Percentiles rank a stretch among this genome's conserved stretches.
These are phyloP conservation scores for Paragorgia papillata DNA, from an alignment of 92 coral and sea anemone species.

Conservation along the genomic window DNA sequence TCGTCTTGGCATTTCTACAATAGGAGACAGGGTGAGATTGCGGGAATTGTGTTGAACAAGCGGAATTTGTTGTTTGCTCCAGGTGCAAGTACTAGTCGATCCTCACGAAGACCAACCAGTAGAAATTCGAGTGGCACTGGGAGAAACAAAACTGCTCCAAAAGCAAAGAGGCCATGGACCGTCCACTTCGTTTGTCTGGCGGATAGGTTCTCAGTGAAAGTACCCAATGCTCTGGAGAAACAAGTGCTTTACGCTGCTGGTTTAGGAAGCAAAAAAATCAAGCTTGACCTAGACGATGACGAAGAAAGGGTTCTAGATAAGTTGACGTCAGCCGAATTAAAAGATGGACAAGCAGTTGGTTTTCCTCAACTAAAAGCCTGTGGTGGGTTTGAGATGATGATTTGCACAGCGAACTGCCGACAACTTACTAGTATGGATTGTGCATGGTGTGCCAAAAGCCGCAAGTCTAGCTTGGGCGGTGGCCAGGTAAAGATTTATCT, in stretches of 20 bases:
- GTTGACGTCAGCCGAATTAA: conserved; percentile 35
- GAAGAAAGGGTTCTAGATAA: conserved; percentile 50
- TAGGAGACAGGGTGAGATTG: not conserved
- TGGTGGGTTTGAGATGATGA: conserved; percentile 63
- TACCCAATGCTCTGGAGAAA: conserved; percentile 46
- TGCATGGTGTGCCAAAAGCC: conserved; percentile 55
- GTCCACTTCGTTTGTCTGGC: conserved; percentile 57
- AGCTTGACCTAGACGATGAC: conserved; percentile 51
- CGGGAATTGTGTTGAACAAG: conserved; percentile 1
- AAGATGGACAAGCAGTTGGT: conserved; percentile 50
- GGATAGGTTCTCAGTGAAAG: conserved; percentile 38
- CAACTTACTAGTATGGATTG: conserved; percentile 47
- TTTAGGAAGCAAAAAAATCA: conserved; percentile 54
- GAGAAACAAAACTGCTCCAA: conserved; percentile 2
- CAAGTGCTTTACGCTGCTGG: conserved; percentile 57
- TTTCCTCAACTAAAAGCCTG: conserved; percentile 50
- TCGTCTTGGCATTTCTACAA: not conserved
- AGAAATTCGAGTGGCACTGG: not conserved
- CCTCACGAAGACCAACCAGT: not conserved
- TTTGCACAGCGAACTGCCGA: conserved; percentile 45
- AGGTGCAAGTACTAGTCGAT: not conserved
- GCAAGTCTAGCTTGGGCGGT: conserved; percentile 51
- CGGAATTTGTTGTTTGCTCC: not conserved
- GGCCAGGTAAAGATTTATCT: no score
- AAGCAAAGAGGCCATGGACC: conserved; percentile 48